These are phyloP conservation scores for Drosophila prolongata DNA, from an alignment of 2,888 invertebrate genomes.

Conservation along the genomic window DNA sequence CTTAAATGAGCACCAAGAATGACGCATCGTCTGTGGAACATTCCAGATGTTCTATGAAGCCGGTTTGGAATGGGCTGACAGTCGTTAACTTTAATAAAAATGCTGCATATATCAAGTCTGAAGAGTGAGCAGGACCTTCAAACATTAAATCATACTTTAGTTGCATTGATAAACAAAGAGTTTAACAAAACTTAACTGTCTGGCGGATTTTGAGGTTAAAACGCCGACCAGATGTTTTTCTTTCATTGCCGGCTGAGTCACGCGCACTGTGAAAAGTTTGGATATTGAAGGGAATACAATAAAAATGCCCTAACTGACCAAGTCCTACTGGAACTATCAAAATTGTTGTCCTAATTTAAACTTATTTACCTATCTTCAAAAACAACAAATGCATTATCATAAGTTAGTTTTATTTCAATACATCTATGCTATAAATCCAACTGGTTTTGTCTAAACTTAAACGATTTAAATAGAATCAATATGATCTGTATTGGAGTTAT, in stretches of 20 bases:
- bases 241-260: constrained; percentile 67
- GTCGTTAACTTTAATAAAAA: neutral
- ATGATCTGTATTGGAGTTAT: too few relatives aligned
- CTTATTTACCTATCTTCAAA: neutral
- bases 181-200: neutral
- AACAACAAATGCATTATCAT: too few relatives aligned
- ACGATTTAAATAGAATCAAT: too few relatives aligned
- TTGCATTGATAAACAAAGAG: neutral
- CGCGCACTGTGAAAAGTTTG: constrained; percentile 51
- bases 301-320: neutral
- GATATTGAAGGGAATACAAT: neutral
- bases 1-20: constrained; percentile 25
- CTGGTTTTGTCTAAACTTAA: too few relatives aligned
- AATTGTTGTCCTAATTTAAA: neutral
- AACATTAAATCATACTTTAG: neutral
- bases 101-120: neutral
- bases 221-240: constrained; percentile 68
- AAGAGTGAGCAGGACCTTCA: neutral
- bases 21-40: constrained; percentile 61
- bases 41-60: constrained; percentile 68
- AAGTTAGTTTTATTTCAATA: too few relatives aligned
- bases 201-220: constrained; percentile 76
- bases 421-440: too few relatives aligned
- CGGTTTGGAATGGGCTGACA: constrained; percentile 33
- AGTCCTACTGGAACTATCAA: too few relatives aligned